Evolutionary conservation across 2,888 invertebrate genomes (phyloP), one percentile per base, ranked within the genome.

Genomic region (Tachina fera): DNA sequence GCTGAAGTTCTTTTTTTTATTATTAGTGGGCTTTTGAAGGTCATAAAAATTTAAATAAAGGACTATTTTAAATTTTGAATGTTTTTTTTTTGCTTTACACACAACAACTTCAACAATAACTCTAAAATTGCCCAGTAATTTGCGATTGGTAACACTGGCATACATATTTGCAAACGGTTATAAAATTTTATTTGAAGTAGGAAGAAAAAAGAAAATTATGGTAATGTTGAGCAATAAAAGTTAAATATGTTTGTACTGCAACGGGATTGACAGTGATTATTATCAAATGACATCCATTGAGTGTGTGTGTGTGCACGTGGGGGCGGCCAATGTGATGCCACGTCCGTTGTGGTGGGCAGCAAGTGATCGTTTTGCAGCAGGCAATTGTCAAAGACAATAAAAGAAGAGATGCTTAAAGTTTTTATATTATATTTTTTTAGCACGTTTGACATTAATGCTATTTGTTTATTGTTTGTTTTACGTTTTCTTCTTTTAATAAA

Each of bases 191-290:
- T 53, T 45, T 14, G 41, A 22, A 58, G 39, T 58, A 56, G 39
- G 1, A 41, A 53, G 61, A 77, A 75, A 65, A 75, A 70, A 65
- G 65, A 79, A 79, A 79, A 84, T 84, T 63, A 75, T 71, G 68
- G 31, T 74, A 67, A 61, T 78, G 72, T 51, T 45, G 68, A 74
- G 41, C 70, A 74, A 74, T 78, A 63, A 71, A 58, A 71, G 10
- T 71, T 58, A 41, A 31, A 39, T 51, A 41, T 16, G 13, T n/a
- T n/a, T 31, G 31, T 31, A 61, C 39, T 31, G 22, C 13, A 51
- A 39, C 47, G 9, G 43, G 51, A 78, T 61, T 71, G 70, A 63
- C 45, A 41, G 39, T 14, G 5, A 49, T n/a, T 51, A 70, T 63
- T 58, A 75, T 70, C 65, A 56, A 65, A 70, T 71, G 83, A 58